These are phyloP conservation scores for Arion vulgaris DNA, from an alignment of 1,140 invertebrate genomes.

Conservation along the genomic window DNA sequence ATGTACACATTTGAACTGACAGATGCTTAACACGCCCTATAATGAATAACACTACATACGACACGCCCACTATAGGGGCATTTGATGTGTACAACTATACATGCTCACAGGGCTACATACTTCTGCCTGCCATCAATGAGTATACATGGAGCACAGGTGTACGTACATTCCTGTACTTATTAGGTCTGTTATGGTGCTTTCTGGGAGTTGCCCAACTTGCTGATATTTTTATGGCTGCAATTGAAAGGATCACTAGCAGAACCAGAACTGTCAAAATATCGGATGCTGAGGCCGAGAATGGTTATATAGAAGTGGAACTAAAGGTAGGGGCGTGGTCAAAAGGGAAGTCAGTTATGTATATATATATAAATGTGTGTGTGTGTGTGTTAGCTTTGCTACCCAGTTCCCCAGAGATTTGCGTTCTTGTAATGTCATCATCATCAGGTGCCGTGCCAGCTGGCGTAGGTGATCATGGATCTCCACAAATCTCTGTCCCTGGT, in stretches of 20 bases:
- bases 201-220: conserved; percentile 78
- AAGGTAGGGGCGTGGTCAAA: conserved; percentile 42
- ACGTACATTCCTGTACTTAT: conserved; percentile 75
- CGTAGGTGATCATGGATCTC: too few relatives aligned
- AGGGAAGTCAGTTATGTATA: too few relatives aligned
- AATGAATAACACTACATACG: too few relatives aligned
- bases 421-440: too few relatives aligned
- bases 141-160: conserved; percentile 74
- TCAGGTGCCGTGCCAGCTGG: too few relatives aligned
- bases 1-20: too few relatives aligned
- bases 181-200: conserved; percentile 76
- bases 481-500: too few relatives aligned
- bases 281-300: conserved; percentile 53
- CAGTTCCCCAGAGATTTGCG: too few relatives aligned
- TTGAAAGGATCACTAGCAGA: conserved; percentile 80
- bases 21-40: too few relatives aligned
- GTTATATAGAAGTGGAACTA: conserved; percentile 63
- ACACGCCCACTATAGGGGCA: neutral
- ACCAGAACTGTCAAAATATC: conserved; percentile 75
- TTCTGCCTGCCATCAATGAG: conserved; percentile 77
- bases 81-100: conserved; percentile 44
- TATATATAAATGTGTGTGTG: too few relatives aligned
- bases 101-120: conserved; percentile 66
- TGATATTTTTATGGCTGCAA: conserved; percentile 79
- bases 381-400: too few relatives aligned